Conservation (phyloP, 1,140 invertebrate genomes). For the Campodea augens region DNA sequence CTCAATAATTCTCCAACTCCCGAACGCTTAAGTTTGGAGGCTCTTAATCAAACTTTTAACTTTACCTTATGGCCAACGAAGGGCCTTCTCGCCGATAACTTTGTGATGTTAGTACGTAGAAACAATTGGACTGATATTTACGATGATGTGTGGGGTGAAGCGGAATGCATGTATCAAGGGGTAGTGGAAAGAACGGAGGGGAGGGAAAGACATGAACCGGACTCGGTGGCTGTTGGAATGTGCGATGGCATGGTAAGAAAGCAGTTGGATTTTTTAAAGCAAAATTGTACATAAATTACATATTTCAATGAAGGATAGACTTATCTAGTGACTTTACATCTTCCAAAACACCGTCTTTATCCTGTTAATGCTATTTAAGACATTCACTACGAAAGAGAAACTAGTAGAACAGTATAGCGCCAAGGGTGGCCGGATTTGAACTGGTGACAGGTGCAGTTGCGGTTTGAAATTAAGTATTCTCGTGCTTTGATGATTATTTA, state of each 20-base stretch:
- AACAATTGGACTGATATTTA: neutral
- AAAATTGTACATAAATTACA: no score
- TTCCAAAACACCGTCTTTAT: no score
- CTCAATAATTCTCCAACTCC: neutral
- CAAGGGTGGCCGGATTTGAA: no score
- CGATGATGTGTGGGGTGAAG: neutral
- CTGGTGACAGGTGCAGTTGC: no score
- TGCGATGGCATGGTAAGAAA: neutral
- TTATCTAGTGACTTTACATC: no score
- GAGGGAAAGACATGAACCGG: neutral
- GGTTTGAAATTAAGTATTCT: no score
- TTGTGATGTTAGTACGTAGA: neutral
- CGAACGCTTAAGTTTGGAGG: neutral
- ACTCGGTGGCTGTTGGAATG: neutral
- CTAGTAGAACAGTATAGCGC: no score
- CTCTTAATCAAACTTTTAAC: neutral
- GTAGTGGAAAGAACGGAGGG: neutral
- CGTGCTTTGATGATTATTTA: no score
- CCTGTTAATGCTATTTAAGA: no score
- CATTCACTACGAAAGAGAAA: no score
- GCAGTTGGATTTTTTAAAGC: no score
- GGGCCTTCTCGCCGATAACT: neutral
- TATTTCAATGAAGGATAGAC: no score
- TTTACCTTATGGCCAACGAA: neutral
- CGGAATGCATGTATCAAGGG: neutral